These are phyloP conservation scores for Limonius californicus DNA, from an alignment of 1,140 invertebrate genomes.

Conservation along the genomic window DNA sequence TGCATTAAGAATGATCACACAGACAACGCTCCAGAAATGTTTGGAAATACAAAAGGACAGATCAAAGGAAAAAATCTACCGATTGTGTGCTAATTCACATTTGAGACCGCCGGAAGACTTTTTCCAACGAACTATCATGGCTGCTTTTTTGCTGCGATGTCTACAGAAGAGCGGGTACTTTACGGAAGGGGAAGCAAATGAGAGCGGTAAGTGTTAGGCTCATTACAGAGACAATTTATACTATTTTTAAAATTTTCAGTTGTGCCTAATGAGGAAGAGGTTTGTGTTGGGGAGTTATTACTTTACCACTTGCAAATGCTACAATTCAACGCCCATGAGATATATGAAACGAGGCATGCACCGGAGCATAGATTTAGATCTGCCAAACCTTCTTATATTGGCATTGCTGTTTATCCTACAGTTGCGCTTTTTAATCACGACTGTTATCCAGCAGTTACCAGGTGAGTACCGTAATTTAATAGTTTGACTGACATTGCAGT, in stretches of 20 bases:
- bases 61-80: constrained; percentile 48
- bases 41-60: constrained; percentile 52
- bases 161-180: constrained; percentile 63
- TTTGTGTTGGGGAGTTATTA: constrained; percentile 59
- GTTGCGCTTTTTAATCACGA: constrained; percentile 85
- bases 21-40: constrained; percentile 53
- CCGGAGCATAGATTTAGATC: constrained; percentile 51
- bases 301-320: constrained; percentile 73
- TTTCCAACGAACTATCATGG: constrained; percentile 72
- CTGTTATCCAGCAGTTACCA: constrained; percentile 75
- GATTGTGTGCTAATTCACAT: constrained; percentile 66
- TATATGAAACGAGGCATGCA: constrained; percentile 66
- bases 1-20: constrained; percentile 71
- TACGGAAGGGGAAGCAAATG: constrained; percentile 27
- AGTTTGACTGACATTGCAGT: no score
- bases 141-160: constrained; percentile 71
- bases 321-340: constrained; percentile 87
- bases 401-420: constrained; percentile 74
- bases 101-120: constrained; percentile 66
- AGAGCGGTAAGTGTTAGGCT: constrained; percentile 20
- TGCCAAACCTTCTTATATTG: constrained; percentile 61
- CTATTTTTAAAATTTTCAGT: constrained; percentile 30
- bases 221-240: neutral
- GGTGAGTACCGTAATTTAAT: constrained; percentile 47
- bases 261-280: constrained; percentile 52